Percentiles rank a stretch among this genome's conserved stretches.
Evolutionary conservation across 2,888 invertebrate genomes (phyloP).

Genomic region (Drosophila melanosoma): DNA sequence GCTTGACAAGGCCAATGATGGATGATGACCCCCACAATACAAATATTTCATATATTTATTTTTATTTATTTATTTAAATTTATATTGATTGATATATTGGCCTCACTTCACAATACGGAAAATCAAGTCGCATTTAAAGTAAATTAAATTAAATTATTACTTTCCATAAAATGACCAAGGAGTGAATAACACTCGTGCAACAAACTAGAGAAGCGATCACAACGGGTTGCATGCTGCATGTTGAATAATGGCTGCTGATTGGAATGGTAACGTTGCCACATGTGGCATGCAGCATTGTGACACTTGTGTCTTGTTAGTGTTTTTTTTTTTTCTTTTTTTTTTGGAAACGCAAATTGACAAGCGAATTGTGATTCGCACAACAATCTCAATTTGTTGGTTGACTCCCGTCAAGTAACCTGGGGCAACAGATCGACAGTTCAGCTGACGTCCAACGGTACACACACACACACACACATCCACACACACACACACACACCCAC

Average conservation of each 20-base stretch:
- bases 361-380: constrained; percentile 3
- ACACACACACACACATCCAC: background rate
- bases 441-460: background rate
- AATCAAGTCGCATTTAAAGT: background rate
- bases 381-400: background rate
- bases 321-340: background rate
- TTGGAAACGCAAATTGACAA: constrained; percentile 5
- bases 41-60: background rate
- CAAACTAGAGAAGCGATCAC: background rate
- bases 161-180: background rate
- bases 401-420: background rate
- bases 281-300: background rate
- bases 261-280: background rate
- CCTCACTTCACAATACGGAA: background rate
- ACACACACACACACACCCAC: background rate
- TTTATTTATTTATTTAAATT: background rate
- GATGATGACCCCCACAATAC: background rate
- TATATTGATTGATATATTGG: background rate
- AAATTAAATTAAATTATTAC: background rate
- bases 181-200: background rate
- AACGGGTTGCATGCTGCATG: background rate
- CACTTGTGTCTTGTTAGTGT: constrained; percentile 5
- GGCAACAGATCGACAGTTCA: background rate
- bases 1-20: background rate
- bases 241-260: background rate